Base-by-base conservation (phyloP, 2,888 invertebrate species). In the Villa cingulata region DNA sequence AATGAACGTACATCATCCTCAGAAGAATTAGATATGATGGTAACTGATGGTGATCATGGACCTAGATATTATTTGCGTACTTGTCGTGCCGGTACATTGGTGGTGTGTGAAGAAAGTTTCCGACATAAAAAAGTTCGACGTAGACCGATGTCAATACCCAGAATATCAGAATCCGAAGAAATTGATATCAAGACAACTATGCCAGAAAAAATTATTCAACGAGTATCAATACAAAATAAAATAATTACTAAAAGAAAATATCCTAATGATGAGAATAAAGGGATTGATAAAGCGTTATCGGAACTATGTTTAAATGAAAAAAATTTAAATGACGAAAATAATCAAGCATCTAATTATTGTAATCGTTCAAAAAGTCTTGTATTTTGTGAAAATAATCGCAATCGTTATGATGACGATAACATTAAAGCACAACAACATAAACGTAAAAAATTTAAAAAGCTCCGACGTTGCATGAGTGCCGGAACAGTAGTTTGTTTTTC, bases 51-150 rank as follows among this genome's bases (percentile, higher is more conserved):
- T 38, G 59, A 60, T 29, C 54, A 58, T 18, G 53, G 55, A 6
- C 63, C 64, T 16, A 67, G 65, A 43, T 75, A 75, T 54, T 70
- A 63, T 51, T 63, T 72, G 44, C 64, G 74, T 54, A 72, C 72
- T 29, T 70, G 73, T 57, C 70, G 71, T 51, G 74, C 75, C 15
- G 75, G 75, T 27, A 74, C 74, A 34, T 59, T 75, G 53, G 63
- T 76, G 48, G 68, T 75, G 46, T 66, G 69, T 45, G 71, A 74
- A 48, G 74, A 74, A 46, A 70, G 65, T 59, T 68, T 71, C 40
- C 57, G 54, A 46, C 58, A 59, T 50, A 63, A 64, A 17, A 57
- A 61, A 42, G 55, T 60, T 38, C 56, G 63, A 10, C 63, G 68
- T 9, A 59, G 68, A 16, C 59, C 54, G 9, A 55, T 27, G 18